Evolutionary conservation across 1,140 invertebrate genomes (phyloP), one percentile per base, ranked within the genome.

Genomic region (Oscheius sp.): DNA sequence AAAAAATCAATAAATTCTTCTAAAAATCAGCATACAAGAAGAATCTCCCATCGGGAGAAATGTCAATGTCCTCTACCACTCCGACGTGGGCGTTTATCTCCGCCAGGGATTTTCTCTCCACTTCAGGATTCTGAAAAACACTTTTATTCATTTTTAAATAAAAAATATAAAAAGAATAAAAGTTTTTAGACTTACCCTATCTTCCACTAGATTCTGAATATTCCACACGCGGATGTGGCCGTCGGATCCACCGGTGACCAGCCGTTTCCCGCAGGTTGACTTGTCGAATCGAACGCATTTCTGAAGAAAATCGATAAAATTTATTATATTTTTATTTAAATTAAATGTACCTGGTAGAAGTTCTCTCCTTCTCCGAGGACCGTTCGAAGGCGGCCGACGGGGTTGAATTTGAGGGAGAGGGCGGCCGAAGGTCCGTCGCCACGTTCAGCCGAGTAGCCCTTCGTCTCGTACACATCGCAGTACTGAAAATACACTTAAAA

Each of bases 191-290:
- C 58, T 42, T 13, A 76, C 75, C n/a, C 68, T 52, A 46, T 76
- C 28, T 1, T 70, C 38, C 18, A 67, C 20, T 45, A 78, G 34
- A 31, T 66, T 31, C 4, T 36, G 23, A 42, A 87, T 85, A 81
- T 90, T 89, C 94, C 94, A 98, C 2, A 95, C 80, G 75, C 93
- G 88, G 23, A 97, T 85, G 79, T 89, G 87, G 10, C 93, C 92
- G 87, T 97, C 94, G 1, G 91, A 90, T 31, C 94, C 93, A 72
- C 92, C 95, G 3, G 94, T 97, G 0, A 90, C 91, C 89, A 97
- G 90, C 0, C 92, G 79, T 79, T 89, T 90, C 15, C 91, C 89
- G 84, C 85, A 89, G 34, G 88, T 87, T 79, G 67, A 66, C 20
- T 63, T 74, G 67, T 90, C 91, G 78, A 95, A 90, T 67, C 91